Base-by-base conservation (phyloP, 1,140 invertebrate genomes). In the Babylonia areolata region DNA sequence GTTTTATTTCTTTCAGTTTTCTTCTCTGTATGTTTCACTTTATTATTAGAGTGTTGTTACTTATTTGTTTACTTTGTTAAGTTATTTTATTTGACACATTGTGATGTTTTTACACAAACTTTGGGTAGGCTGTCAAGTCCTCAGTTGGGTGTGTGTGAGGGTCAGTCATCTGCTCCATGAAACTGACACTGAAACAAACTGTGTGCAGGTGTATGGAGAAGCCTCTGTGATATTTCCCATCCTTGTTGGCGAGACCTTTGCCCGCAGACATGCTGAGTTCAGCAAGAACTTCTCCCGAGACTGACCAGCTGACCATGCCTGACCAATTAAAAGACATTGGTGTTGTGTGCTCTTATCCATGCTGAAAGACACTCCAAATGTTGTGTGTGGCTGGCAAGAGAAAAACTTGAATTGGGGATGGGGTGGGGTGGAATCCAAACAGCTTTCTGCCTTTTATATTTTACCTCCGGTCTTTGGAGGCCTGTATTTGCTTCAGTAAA, bases 191-290 rank as follows among this genome's bases (percentile, higher is more conserved):
- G n/a, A n/a, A n/a, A n/a, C n/a, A n/a, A n/a, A n/a, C n/a, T n/a
- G 20, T 84, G 89, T 90, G 33, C 86, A 97, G 96, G 95, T 99
- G 35, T 98, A 97, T 95, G 98, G 97, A 5, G 99, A 99, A 94
- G 99, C 98, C n/a, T 97, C 97, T 85, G 95, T 99, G 17, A 96
- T 99, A 3, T 98, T 99, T 94, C 99, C 99, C 2, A 93, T 99
- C 46, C 94, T 99, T 78, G 97, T 99, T 1, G 98, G 97, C 23
- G 97, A 99, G 95, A 99, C 99, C 86, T 99, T 99, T 96, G 98
- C 97, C 15, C 89, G 90, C 85, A 88, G 91, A 82, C 88, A 93
- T 42, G 87, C 89, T 37, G 90, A 93, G 87, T 92, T 90, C 54
- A 87, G 86, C 64, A 87, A 87, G 69, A 46, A 64, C 2, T 86